Conservation (phyloP, 1,140 invertebrate species). For the Lordiphosa mommai region DNA sequence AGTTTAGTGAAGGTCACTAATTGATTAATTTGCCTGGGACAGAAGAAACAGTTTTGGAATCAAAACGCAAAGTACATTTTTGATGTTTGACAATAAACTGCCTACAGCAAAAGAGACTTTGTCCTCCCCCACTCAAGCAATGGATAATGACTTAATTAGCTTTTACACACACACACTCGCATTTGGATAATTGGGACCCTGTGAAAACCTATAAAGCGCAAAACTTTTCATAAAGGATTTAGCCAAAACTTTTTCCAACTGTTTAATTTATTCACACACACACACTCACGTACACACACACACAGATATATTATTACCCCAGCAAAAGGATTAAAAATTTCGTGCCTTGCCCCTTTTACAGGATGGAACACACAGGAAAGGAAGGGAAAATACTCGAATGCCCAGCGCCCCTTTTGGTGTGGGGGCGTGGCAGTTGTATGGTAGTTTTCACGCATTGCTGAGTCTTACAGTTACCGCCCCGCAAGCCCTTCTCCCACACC, state of each 20-base stretch:
- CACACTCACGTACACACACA: constrained; percentile 8
- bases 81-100: constrained; percentile 7
- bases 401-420: not conserved
- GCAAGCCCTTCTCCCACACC: not conserved
- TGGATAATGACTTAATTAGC: constrained; percentile 76
- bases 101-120: constrained; percentile 2
- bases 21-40: constrained; percentile 60
- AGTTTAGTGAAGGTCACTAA: constrained; percentile 66
- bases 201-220: constrained; percentile 52
- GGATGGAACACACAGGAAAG: constrained; percentile 16
- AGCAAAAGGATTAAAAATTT: constrained; percentile 74
- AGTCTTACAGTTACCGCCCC: constrained; percentile 56
- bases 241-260: constrained; percentile 62
- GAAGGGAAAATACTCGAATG: not conserved
- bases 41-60: not conserved
- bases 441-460: constrained; percentile 70
- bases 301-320: constrained; percentile 61
- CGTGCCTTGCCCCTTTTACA: constrained; percentile 35
- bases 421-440: constrained; percentile 44
- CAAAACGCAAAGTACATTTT: not conserved
- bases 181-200: constrained; percentile 16
- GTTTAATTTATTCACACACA: constrained; percentile 64
- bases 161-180: constrained; percentile 31
- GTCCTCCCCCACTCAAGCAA: constrained; percentile 29
- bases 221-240: constrained; percentile 76